Evolutionary conservation across 2,113 vertebrate species (phyloP).

Genomic region (Python bivittatus): DNA sequence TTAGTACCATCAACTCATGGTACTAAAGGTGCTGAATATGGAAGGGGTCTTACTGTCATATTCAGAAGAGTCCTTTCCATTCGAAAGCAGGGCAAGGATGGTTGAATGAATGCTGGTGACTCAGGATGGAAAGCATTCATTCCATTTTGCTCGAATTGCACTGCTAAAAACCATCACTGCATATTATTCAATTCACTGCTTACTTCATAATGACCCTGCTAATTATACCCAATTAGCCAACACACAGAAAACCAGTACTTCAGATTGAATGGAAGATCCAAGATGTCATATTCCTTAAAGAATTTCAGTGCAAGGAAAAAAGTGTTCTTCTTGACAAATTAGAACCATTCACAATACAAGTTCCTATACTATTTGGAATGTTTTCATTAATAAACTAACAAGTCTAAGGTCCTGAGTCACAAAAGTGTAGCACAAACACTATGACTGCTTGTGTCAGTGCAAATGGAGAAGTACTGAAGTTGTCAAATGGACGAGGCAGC

Average conservation of each 20-base stretch:
- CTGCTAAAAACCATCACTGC: not conserved
- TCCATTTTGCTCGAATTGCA: slow-evolving; percentile 7
- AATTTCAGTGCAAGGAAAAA: not conserved
- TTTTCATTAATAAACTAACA: not conserved
- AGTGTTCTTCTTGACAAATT: not conserved
- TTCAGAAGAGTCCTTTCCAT: not conserved
- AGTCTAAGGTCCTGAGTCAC: not conserved
- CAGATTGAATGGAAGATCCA: not conserved
- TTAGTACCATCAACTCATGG: not conserved
- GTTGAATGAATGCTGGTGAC: not conserved
- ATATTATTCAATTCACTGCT: slow-evolving; percentile 1
- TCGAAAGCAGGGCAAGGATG: not conserved
- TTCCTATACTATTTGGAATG: not conserved
- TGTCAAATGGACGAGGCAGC: not conserved
- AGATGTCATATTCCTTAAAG: not conserved
- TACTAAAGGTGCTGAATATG: not conserved
- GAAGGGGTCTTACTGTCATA: not conserved
- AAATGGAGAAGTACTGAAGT: not conserved
- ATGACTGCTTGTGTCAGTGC: not conserved
- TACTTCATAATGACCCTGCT: slow-evolving; percentile 5
- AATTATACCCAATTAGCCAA: slow-evolving; percentile 2
- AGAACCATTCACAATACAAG: slow-evolving; percentile 5
- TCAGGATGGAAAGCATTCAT: not conserved
- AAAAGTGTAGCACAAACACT: not conserved
- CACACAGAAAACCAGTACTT: slow-evolving; percentile 8